A percentile compares a stretch with the other conserved stretches of the same genome.
phyloP scores from a whole-genome alignment of 2,888 invertebrate genomes.

The Cantharis lateralis region DNA sequence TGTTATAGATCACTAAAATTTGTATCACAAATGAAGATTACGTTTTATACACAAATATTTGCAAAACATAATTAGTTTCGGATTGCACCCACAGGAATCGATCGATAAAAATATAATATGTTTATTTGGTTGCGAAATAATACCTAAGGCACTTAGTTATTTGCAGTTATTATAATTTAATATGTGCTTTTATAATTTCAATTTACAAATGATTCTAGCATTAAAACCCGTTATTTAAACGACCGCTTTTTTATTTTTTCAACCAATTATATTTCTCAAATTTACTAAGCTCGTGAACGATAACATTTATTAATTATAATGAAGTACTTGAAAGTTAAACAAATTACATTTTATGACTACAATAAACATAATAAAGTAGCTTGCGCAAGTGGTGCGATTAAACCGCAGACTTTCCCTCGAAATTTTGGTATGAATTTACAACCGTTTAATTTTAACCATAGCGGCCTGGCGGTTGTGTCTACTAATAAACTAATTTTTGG shows the following conservation, averaged over 20 bases:
- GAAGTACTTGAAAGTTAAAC: neutral
- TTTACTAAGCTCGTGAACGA: neutral
- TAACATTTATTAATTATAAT: neutral
- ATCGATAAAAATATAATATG: neutral
- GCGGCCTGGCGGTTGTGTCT: no score
- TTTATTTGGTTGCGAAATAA: neutral
- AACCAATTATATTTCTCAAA: neutral
- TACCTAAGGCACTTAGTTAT: conserved; percentile 2
- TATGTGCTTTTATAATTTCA: conserved; percentile 3
- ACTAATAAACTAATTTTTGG: neutral
- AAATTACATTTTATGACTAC: neutral
- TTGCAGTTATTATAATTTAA: conserved; percentile 3
- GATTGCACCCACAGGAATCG: neutral
- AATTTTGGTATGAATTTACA: no score
- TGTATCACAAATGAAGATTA: conserved; percentile 8
- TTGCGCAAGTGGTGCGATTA: neutral
- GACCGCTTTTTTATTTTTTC: neutral
- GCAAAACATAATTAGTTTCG: neutral
- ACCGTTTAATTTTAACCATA: no score
- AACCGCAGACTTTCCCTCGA: neutral
- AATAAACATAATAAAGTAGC: neutral
- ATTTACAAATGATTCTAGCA: conserved; percentile 3
- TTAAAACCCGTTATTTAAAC: conserved; percentile 5
- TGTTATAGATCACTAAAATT: conserved; percentile 9
- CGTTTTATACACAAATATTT: neutral